Percentiles rank a stretch among this genome's conserved stretches.
Conservation (phyloP, 92 coral and sea anemone species). For the Phenganax marumi region DNA sequence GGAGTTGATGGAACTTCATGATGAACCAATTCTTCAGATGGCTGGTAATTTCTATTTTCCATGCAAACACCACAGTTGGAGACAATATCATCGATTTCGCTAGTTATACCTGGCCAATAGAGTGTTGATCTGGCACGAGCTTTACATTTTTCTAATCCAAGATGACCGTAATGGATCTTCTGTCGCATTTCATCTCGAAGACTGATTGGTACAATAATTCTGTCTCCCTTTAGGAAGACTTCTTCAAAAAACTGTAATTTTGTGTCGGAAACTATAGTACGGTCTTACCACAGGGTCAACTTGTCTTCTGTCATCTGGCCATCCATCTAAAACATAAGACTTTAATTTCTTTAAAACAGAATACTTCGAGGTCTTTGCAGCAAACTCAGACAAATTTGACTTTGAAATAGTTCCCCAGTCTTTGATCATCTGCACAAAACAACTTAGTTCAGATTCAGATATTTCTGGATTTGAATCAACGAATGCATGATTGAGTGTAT, state of each 20-base stretch:
- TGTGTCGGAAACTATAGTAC: background rate
- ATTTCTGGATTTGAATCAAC: no score
- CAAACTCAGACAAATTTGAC: background rate
- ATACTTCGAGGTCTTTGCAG: background rate
- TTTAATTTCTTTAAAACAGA: background rate
- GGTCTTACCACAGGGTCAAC: background rate
- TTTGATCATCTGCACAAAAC: no score
- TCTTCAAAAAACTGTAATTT: background rate
- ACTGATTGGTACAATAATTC: background rate
- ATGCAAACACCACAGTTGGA: background rate
- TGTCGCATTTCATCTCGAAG: background rate
- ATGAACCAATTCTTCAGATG: background rate
- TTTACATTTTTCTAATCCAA: conserved; percentile 10
- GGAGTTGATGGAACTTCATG: no score
- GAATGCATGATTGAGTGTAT: no score
- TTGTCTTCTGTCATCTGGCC: background rate
- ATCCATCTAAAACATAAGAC: background rate
- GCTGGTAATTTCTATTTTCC: background rate
- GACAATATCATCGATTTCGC: background rate
- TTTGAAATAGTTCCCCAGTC: background rate
- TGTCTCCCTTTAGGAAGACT: background rate
- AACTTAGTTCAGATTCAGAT: no score
- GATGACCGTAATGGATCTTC: conserved; percentile 10
- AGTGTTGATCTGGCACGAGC: conserved; percentile 9
- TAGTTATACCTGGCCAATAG: conserved; percentile 8